phyloP scores from a whole-genome alignment of 2,888 invertebrate genomes.

The Thecocarcelia acutangulata region DNA sequence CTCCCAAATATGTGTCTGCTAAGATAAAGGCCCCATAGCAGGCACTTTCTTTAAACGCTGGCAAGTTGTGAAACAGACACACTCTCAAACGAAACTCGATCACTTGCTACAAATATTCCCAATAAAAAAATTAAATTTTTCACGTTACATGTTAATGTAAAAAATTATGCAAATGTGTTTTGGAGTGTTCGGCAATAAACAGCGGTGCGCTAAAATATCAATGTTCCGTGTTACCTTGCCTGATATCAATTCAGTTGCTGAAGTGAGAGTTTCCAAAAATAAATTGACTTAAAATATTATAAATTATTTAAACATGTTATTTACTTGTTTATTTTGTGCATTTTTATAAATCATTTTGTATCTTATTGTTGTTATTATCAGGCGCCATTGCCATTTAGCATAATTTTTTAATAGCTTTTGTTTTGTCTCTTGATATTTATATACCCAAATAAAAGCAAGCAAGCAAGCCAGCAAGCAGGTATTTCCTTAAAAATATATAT shows the following conservation, averaged over 20 bases:
- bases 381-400: not conserved
- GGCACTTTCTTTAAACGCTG: not conserved
- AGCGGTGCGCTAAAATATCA: not conserved
- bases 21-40: too few species aligned
- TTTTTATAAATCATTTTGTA: not conserved
- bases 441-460: not conserved
- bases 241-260: conserved; percentile 1
- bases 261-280: conserved; percentile 45
- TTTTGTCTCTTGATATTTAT: conserved; percentile 8
- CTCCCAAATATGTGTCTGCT: too few species aligned
- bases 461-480: not conserved
- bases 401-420: conserved; percentile 21
- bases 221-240: not conserved
- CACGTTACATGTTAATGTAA: not conserved
- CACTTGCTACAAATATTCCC: conserved; percentile 22
- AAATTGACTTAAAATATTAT: conserved; percentile 10
- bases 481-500: conserved; percentile 40
- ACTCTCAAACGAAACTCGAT: conserved; percentile 38
- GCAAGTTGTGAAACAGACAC: not conserved
- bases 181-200: conserved; percentile 8
- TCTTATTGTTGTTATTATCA: not conserved
- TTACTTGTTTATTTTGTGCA: not conserved
- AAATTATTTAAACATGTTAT: not conserved
- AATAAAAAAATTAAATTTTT: conserved; percentile 25
- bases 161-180: conserved; percentile 3